These are phyloP conservation scores for Halcyon malimbica DNA, from an alignment of 2,113 vertebrate genomes.

Conservation along the genomic window DNA sequence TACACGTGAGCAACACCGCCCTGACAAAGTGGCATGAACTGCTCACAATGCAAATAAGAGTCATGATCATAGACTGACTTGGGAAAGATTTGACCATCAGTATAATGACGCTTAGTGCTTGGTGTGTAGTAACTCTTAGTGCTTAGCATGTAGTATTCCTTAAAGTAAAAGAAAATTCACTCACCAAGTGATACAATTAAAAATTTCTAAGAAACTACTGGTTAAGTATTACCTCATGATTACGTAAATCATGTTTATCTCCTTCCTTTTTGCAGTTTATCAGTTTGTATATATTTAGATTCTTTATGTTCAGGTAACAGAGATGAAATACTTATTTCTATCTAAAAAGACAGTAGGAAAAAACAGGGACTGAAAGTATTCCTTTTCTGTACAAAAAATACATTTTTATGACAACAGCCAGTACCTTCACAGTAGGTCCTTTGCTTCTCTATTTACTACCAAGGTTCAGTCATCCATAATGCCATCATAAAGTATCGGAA, in stretches of 20 bases:
- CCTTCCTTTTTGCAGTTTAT: conserved; percentile 27
- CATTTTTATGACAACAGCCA: conserved; percentile 44
- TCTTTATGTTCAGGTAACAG: conserved; percentile 37
- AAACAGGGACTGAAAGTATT: conserved; percentile 33
- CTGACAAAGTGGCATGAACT: neutral
- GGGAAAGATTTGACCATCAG: conserved; percentile 18
- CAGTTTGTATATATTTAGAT: conserved; percentile 16
- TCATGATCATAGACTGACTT: conserved; percentile 1
- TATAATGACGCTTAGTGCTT: conserved; percentile 6
- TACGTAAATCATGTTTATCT: conserved; percentile 57
- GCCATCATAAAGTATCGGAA: neutral
- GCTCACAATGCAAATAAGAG: neutral
- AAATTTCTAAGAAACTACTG: conserved; percentile 67
- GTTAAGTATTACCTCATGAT: conserved; percentile 68
- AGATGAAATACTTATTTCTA: conserved; percentile 42
- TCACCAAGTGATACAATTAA: conserved; percentile 64
- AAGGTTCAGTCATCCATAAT: conserved; percentile 41
- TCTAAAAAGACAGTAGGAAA: conserved; percentile 62
- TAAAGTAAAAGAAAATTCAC: conserved; percentile 60
- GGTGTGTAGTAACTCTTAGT: conserved; percentile 5
- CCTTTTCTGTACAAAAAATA: conserved; percentile 64
- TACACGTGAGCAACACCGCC: neutral
- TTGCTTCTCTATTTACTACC: conserved; percentile 33
- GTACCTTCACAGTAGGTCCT: conserved; percentile 32
- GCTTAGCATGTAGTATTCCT: neutral